Conservation (phyloP, 2,113 vertebrate genomes). For the Plestiodon gilberti region DNA sequence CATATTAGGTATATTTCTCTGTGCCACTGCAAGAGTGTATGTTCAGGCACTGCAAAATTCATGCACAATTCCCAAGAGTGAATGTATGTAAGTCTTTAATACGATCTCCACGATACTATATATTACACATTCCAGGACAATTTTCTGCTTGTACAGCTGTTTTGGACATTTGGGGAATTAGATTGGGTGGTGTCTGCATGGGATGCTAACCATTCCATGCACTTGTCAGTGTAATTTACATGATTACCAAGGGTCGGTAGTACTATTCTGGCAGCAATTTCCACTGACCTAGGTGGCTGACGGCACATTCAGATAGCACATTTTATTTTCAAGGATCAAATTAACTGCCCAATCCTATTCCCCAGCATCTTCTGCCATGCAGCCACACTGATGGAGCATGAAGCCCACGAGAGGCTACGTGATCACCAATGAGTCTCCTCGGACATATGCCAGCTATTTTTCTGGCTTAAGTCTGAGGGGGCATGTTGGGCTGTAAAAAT, state of each 20-base stretch:
- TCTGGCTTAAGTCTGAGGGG: too few relatives aligned
- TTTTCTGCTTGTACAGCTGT: not conserved
- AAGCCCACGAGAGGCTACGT: too few relatives aligned
- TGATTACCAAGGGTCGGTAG: not conserved
- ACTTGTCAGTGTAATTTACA: not conserved
- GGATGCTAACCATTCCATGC: not conserved
- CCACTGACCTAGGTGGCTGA: not conserved
- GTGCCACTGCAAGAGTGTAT: not conserved
- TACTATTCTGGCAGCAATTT: not conserved
- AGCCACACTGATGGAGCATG: too few relatives aligned
- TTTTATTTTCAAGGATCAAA: not conserved
- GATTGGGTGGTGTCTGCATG: not conserved
- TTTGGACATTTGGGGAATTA: not conserved
- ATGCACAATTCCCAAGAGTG: not conserved
- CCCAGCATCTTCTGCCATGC: too few relatives aligned
- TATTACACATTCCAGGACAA: not conserved
- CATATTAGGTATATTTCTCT: not conserved
- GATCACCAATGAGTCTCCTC: too few relatives aligned
- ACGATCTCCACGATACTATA: not conserved
- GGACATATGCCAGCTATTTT: too few relatives aligned
- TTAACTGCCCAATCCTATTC: too few relatives aligned
- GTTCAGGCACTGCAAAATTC: not conserved
- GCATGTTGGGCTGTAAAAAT: too few relatives aligned
- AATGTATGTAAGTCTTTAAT: not conserved
- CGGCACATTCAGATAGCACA: not conserved